These are phyloP conservation scores for Tachyglossus aculeatus DNA, from an alignment of 2,797 vertebrate species.

Conservation along the genomic window DNA sequence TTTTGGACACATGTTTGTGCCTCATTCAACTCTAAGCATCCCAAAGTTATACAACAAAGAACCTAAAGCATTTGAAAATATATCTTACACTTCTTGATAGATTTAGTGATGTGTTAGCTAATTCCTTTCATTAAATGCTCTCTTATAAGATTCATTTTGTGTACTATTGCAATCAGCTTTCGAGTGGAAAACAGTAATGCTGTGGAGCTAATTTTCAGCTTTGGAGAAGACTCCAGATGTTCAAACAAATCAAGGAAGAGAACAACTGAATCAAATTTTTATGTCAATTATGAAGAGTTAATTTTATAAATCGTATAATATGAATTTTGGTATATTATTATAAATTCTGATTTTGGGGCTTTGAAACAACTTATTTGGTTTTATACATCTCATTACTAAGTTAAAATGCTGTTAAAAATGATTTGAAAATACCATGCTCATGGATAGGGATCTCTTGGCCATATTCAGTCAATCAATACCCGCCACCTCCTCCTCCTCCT, in stretches of 20 bases:
- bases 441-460: too few relatives aligned
- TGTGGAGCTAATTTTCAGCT: constrained; percentile 1
- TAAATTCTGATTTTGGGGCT: constrained; percentile 29
- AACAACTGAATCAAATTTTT: constrained; percentile 15
- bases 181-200: constrained; percentile 37
- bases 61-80: constrained; percentile 42
- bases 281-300: constrained; percentile 53
- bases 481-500: too few relatives aligned
- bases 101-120: constrained; percentile 30
- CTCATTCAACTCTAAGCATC: too few relatives aligned
- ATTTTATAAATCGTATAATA: constrained; percentile 8
- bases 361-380: constrained; percentile 25
- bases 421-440: too few relatives aligned
- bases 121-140: constrained; percentile 45
- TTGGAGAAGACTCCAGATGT: constrained; percentile 28
- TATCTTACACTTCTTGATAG: constrained; percentile 34
- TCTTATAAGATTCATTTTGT: constrained; percentile 37
- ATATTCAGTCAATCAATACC: too few relatives aligned
- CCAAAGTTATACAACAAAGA: too few relatives aligned
- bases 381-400: constrained; percentile 19
- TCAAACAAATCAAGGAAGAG: constrained; percentile 43
- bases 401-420: too few relatives aligned
- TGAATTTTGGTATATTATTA: constrained; percentile 53
- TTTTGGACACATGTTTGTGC: too few relatives aligned
- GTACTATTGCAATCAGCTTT: constrained; percentile 49